Evolutionary conservation across 2,888 invertebrate genomes (phyloP).

Genomic region (Heliothis peltigera): DNA sequence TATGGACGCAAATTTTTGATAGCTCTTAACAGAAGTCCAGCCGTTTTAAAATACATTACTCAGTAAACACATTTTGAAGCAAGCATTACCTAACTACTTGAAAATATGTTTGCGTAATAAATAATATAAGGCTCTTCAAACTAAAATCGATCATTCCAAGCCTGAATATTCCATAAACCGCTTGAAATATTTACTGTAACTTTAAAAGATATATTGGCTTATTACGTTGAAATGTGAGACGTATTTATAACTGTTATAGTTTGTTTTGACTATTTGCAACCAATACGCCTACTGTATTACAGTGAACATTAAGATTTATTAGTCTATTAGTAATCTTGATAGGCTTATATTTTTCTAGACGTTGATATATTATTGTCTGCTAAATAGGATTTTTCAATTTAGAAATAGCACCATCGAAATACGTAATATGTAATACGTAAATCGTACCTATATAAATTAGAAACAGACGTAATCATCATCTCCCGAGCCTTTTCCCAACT

Average conservation of each 20-base stretch:
- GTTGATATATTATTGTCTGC: not conserved
- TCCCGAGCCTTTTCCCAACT: too few species aligned
- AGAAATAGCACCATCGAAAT: too few species aligned
- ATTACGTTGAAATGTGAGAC: constrained; percentile 24
- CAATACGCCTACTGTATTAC: constrained; percentile 1
- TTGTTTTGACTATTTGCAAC: constrained; percentile 10
- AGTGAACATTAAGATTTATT: constrained; percentile 26
- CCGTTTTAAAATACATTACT: not conserved
- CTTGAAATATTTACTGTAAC: constrained; percentile 48
- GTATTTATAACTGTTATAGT: constrained; percentile 32
- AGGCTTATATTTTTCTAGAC: constrained; percentile 4
- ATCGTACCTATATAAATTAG: too few species aligned
- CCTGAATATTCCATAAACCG: constrained; percentile 9
- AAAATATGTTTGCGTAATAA: constrained; percentile 20
- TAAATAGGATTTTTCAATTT: not conserved
- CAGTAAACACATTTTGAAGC: constrained; percentile 7
- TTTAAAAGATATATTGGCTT: constrained; percentile 32
- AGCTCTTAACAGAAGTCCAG: not conserved
- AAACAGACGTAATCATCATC: too few species aligned
- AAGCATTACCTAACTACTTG: constrained; percentile 15
- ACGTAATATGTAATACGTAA: too few species aligned
- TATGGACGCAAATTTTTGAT: too few species aligned
- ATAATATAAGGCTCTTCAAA: constrained; percentile 15
- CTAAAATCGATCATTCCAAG: constrained; percentile 31
- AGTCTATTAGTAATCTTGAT: constrained; percentile 10